Conservation (phyloP, 1,140 invertebrate species). For the Tyrophagus putrescentiae region DNA sequence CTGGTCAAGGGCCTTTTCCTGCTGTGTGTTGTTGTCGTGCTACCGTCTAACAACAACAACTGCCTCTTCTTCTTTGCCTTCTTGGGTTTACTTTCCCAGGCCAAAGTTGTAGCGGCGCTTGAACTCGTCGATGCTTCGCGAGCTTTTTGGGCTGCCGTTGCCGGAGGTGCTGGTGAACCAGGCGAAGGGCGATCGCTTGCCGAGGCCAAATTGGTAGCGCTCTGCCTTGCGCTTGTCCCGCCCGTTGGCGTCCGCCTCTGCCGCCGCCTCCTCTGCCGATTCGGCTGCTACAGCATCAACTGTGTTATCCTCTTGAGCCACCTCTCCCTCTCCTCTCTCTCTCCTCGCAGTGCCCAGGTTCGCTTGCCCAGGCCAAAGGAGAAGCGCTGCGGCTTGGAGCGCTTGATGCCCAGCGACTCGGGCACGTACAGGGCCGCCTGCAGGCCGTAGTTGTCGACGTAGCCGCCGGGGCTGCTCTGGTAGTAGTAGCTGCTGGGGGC, state of each 20-base stretch:
- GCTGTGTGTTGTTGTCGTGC: too few species aligned
- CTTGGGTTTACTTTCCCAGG: slow-evolving; percentile 21
- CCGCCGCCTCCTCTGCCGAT: neutral
- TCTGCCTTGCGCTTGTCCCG: slow-evolving; percentile 17
- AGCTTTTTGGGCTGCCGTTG: neutral
- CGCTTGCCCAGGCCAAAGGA: slow-evolving; percentile 25
- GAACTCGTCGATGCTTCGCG: slow-evolving; percentile 22
- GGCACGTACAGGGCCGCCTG: too few species aligned
- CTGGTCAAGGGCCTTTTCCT: too few species aligned
- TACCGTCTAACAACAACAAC: too few species aligned
- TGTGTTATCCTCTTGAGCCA: slow-evolving; percentile 14
- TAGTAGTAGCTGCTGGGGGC: too few species aligned
- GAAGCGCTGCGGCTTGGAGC: slow-evolving; percentile 20
- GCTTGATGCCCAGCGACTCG: neutral
- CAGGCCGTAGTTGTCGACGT: too few species aligned
- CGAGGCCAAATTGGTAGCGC: slow-evolving; percentile 19
- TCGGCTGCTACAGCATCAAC: neutral
- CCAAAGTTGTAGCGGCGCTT: slow-evolving; percentile 26
- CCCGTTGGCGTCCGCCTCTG: neutral
- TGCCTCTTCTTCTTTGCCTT: too few species aligned
- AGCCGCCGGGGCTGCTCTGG: too few species aligned
- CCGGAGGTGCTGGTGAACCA: too few species aligned
- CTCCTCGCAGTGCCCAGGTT: neutral
- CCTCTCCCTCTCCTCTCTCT: slow-evolving; percentile 24
- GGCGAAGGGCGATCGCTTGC: slow-evolving; percentile 19